Base-by-base conservation (phyloP, 2,797 vertebrate species). In the Mormyrus proboscirostris region DNA sequence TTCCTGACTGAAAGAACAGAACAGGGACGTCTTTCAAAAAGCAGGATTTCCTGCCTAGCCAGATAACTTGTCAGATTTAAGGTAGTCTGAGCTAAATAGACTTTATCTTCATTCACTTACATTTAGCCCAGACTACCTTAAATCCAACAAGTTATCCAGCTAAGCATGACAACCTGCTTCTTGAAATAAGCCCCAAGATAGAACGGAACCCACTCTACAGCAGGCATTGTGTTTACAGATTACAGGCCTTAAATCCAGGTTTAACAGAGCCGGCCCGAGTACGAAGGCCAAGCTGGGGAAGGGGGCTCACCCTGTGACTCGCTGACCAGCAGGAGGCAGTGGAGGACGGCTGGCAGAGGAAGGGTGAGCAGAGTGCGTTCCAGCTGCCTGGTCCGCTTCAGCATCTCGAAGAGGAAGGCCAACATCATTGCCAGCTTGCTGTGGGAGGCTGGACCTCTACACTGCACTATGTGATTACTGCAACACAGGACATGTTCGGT, bases 391-490 rank as follows among this genome's bases (percentile, higher is more conserved):
- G 94, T 97, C 89, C 96, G 96, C 91, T 95, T 96, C 92, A 97
- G 94, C 29, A 97, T 95, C 90, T 99, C 97, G 88, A 95, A 92
- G 76, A 97, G 91, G 92, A 99, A 98, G 91, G 96, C 94, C 90
- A 99, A 94, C 83, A 97, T 69, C 0, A 96, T 94, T 0, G 96
- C 95, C 59, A 99, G 92, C 50, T 97, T 97, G 89, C 98, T 95
- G 62, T 97, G 96, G 73, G 97, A 96, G 89, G 95, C 92, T 0
- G 95, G 94, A 47, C 97, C 97, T 97, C 96, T 98, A 94, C 97
- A 98, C 91, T 97, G 97, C 89, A 99, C 91, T 93, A 97, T 98
- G 92, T 93, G 96, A 90, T 97, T 97, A 88, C 99, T 99, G 91
- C 86, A 92, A 94, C 90, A 62, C 92, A n/a, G 57, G 14, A 83